Base-by-base conservation (phyloP, 2,888 invertebrate species). In the Fragum whitleyi region DNA sequence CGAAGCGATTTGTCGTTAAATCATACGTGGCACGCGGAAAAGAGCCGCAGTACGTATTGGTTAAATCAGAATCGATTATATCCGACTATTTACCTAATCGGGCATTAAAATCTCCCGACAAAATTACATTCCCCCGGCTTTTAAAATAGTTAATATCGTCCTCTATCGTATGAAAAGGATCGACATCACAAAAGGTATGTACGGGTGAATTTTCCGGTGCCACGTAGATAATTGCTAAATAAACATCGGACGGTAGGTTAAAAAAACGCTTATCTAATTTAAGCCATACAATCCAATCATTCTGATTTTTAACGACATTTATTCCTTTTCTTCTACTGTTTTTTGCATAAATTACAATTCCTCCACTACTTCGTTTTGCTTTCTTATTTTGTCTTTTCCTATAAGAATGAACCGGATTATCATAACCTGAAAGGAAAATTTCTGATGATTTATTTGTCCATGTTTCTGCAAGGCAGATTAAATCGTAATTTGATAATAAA, bases 41-140 rank as follows among this genome's bases (percentile, higher is more conserved):
- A 9, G 28, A 14, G n/a, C 32, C n/a, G 19, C 57, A 3, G 7
- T 7, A 11, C 9, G 2, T 14, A 21, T 57, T 5, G 57, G 11
- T 9, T 57, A 26, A 57, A n/a, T 7, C 57, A 21, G 57, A 14
- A n/a, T 57, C 61, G 26, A 29, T 61, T 7, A 26, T 29, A 61
- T 61, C 28, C 16, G n/a, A 16, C 32, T 19, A 29, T 5, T 28
- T 61, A 26, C 61, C 75, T 19, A 77, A 21, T 39, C 68, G 51
- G 16, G 53, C n/a, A 72, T 78, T 74, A 23, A 68, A 39, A 68
- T 81, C 81, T 55, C 81, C 81, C 7, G 28, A 21, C 26, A 82
- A 28, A 68, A 42, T 65, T 2, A 82, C 72, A 16, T 39, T 61
- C 39, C 78, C 81, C 11, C 36, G 23, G 28, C 29, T 47, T 42